Percentiles rank a stretch among this genome's conserved stretches.
Conservation (phyloP, 2,797 vertebrate species). For the Gouania willdenowi region DNA sequence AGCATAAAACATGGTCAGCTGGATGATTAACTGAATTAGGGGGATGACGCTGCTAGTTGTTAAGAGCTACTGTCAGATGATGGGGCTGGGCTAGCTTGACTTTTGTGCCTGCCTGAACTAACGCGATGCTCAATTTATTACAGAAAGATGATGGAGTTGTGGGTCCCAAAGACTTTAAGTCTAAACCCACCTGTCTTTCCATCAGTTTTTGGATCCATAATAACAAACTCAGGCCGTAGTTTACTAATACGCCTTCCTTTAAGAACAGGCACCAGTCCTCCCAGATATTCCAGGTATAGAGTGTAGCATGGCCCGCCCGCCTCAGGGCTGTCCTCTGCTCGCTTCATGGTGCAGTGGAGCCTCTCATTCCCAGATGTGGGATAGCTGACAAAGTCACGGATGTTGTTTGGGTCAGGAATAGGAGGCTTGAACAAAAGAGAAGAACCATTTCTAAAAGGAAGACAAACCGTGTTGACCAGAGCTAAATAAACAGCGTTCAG, state of each 20-base stretch:
- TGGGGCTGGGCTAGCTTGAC: too few species aligned
- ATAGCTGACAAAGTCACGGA: constrained; percentile 99
- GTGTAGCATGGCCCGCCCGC: constrained; percentile 97
- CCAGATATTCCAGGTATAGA: constrained; percentile 94
- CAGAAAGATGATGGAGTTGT: too few species aligned
- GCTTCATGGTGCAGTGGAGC: constrained; percentile 98
- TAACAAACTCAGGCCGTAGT: constrained; percentile 95
- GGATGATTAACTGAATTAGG: too few species aligned
- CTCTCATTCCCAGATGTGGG: constrained; percentile 93
- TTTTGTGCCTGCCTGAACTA: too few species aligned
- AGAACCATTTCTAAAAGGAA: constrained; percentile 25
- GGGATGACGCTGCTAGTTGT: too few species aligned
- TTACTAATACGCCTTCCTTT: constrained; percentile 97
- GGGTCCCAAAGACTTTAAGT: too few species aligned
- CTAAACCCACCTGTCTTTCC: constrained; percentile 84
- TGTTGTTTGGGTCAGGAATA: constrained; percentile 98
- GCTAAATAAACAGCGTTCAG: constrained; percentile 86
- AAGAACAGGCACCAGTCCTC: constrained; percentile 94
- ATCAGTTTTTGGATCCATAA: constrained; percentile 97
- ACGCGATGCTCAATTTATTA: too few species aligned
- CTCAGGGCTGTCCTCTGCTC: constrained; percentile 94
- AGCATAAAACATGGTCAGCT: too few species aligned
- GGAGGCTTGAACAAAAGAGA: constrained; percentile 82
- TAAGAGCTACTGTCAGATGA: too few species aligned
- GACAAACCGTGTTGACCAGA: too few species aligned